These are phyloP conservation scores for Ormyrus thymus DNA, from an alignment of 2,888 invertebrate genomes.

Conservation along the genomic window DNA sequence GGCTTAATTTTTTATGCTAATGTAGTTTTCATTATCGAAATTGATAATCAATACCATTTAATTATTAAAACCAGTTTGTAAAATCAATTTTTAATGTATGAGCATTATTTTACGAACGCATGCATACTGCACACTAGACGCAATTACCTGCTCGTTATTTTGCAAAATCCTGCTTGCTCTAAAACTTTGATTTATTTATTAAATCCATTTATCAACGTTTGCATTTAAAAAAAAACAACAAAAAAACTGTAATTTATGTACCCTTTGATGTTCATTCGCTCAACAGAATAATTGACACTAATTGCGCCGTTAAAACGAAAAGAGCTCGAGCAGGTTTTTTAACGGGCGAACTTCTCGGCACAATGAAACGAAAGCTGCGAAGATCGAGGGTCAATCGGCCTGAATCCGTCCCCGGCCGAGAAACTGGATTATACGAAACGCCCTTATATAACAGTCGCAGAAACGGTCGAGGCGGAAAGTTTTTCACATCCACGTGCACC, in stretches of 20 bases:
- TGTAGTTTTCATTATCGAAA: conserved; percentile 9
- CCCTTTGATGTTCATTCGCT: too few species aligned
- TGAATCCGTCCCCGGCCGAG: conserved; percentile 18
- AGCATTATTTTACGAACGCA: not conserved
- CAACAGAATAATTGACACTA: too few species aligned
- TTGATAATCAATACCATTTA: not conserved
- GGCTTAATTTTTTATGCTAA: not conserved
- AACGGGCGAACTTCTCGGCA: too few species aligned
- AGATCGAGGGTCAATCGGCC: conserved; percentile 41
- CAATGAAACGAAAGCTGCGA: not conserved
- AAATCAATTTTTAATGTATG: not conserved
- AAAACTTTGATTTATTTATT: not conserved
- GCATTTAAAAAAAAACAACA: not conserved
- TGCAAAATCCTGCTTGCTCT: not conserved
- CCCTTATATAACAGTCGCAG: conserved; percentile 39
- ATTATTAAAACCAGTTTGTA: not conserved
- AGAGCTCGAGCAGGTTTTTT: too few species aligned
- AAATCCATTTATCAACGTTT: not conserved
- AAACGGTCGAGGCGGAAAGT: conserved; percentile 32
- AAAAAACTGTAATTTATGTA: not conserved
- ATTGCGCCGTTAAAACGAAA: too few species aligned
- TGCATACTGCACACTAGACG: too few species aligned
- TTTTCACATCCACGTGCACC: conserved; percentile 11
- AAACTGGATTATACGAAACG: conserved; percentile 32
- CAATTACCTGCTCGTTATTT: too few species aligned